Percentiles rank a stretch among this genome's conserved stretches.
These are phyloP conservation scores for Riptortus pedestris DNA, from an alignment of 1,140 invertebrate genomes.

Conservation along the genomic window DNA sequence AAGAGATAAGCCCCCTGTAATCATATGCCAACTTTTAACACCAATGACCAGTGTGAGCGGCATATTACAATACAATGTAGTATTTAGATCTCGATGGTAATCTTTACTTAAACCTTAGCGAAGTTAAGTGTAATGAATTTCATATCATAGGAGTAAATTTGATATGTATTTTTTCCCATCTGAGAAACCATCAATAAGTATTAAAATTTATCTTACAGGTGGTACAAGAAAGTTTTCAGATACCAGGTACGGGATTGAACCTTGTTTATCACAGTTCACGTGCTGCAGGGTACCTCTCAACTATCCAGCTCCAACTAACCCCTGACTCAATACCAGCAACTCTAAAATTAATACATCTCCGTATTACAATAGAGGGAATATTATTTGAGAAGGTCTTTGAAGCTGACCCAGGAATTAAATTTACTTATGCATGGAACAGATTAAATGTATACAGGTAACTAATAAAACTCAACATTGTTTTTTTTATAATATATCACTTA, in stretches of 20 bases:
- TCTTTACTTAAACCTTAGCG: no score
- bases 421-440: constrained; percentile 92
- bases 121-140: no score
- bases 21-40: no score
- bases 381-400: constrained; percentile 87
- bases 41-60: no score
- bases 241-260: constrained; percentile 85
- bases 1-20: no score
- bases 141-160: no score
- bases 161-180: no score
- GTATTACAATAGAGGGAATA: constrained; percentile 88
- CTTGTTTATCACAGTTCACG: constrained; percentile 90
- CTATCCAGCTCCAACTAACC: constrained; percentile 86
- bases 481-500: constrained; percentile 20
- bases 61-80: no score
- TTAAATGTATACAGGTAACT: constrained; percentile 73
- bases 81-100: no score
- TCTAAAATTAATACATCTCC: constrained; percentile 73
- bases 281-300: constrained; percentile 83
- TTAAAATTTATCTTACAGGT: constrained; percentile 44
- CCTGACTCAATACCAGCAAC: constrained; percentile 70
- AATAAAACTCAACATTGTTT: not conserved
- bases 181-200: no score
- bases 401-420: constrained; percentile 89
- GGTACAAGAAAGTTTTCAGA: constrained; percentile 83